Conservation (phyloP, 2,113 vertebrate genomes). For the Petaurus breviceps region DNA sequence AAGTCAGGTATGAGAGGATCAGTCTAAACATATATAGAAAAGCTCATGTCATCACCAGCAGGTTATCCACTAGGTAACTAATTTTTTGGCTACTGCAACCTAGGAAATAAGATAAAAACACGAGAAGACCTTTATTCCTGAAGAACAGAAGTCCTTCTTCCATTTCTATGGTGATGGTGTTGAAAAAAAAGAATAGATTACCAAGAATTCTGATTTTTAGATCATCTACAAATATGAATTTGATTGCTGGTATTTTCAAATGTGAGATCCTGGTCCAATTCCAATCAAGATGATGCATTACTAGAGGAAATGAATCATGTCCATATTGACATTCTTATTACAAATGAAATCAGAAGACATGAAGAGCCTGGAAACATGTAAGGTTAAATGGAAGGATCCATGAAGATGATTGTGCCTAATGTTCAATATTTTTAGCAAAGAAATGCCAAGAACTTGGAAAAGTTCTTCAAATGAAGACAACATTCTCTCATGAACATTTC, state of each 20-base stretch:
- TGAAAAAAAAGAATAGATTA: background rate
- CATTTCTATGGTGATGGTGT: background rate
- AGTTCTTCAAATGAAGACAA: background rate
- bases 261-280: background rate
- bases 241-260: background rate
- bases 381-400: background rate
- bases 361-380: background rate
- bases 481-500: background rate
- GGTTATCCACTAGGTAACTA: background rate
- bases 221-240: background rate
- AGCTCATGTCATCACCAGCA: background rate
- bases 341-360: background rate
- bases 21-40: background rate
- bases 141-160: background rate
- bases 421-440: background rate
- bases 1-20: background rate
- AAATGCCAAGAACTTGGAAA: background rate
- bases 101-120: background rate
- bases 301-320: background rate
- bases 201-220: background rate
- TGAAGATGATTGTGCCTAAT: background rate
- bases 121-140: background rate
- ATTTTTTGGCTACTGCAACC: background rate
- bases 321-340: background rate
- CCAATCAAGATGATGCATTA: background rate